Percentiles rank a stretch among this genome's conserved stretches.
These are phyloP conservation scores for Drosophila orena DNA, from an alignment of 1,140 invertebrate genomes.

Conservation along the genomic window DNA sequence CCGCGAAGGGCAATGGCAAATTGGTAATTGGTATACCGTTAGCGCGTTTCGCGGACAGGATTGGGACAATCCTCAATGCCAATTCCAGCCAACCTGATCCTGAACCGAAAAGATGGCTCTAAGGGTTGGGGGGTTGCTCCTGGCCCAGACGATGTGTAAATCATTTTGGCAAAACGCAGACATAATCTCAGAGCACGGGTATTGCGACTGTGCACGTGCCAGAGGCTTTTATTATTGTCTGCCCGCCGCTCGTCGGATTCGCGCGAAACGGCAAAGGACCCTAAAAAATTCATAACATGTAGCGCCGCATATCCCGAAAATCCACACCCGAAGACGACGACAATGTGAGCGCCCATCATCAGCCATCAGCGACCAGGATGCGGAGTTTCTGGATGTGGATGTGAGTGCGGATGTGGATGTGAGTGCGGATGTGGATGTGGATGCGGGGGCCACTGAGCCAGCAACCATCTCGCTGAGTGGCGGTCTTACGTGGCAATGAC, in stretches of 20 bases:
- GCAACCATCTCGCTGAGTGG: constrained; percentile 46
- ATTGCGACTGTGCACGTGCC: constrained; percentile 52
- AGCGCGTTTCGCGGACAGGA: constrained; percentile 21
- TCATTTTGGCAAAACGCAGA: constrained; percentile 74
- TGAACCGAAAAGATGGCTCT: not conserved
- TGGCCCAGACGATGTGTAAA: constrained; percentile 54
- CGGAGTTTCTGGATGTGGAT: constrained; percentile 6
- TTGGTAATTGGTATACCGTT: constrained; percentile 72
- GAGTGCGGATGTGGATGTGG: no score
- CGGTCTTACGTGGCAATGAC: constrained; percentile 62
- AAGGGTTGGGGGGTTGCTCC: no score
- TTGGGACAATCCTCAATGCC: constrained; percentile 1
- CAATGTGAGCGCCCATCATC: constrained; percentile 52
- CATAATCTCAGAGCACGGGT: constrained; percentile 59
- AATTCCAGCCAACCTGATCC: not conserved
- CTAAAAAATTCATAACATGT: constrained; percentile 65
- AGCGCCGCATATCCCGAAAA: constrained; percentile 48
- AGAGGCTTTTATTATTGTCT: constrained; percentile 52
- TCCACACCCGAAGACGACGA: constrained; percentile 49
- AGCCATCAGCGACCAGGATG: constrained; percentile 37
- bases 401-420: not conserved
- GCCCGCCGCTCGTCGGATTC: constrained; percentile 9
- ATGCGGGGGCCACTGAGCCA: constrained; percentile 32
- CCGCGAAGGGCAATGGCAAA: constrained; percentile 48
- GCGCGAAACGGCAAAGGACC: constrained; percentile 4